Conservation (phyloP, 2,113 vertebrate species). For the Copsychus sechellarum region DNA sequence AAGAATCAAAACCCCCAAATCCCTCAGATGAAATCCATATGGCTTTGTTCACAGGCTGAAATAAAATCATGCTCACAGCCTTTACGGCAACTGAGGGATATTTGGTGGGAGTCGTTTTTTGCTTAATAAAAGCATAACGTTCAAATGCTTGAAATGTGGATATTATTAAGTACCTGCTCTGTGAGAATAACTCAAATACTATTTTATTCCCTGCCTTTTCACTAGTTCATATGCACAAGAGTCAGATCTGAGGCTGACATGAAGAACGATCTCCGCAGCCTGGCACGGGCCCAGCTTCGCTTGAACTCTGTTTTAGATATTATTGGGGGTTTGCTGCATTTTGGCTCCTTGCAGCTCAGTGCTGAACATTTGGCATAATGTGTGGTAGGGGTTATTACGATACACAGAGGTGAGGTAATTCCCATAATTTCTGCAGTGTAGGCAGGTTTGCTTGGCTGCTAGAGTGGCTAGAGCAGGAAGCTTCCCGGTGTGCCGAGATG, state of each 20-base stretch:
- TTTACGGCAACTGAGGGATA: slow-evolving; percentile 68
- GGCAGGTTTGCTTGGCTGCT: slow-evolving; percentile 59
- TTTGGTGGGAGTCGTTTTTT: slow-evolving; percentile 56
- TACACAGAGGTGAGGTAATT: slow-evolving; percentile 74
- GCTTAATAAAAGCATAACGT: slow-evolving; percentile 46
- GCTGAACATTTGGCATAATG: slow-evolving; percentile 67
- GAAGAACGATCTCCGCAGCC: slow-evolving; percentile 47
- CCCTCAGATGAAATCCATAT: slow-evolving; percentile 69
- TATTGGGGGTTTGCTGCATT: slow-evolving; percentile 47
- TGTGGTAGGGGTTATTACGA: slow-evolving; percentile 65
- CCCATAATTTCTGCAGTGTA: slow-evolving; percentile 64
- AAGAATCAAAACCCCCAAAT: slow-evolving; percentile 65
- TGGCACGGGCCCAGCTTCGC: slow-evolving; percentile 44
- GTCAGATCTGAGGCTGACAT: slow-evolving; percentile 53
- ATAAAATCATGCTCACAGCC: slow-evolving; percentile 59
- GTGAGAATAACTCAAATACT: slow-evolving; percentile 48
- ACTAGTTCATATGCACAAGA: slow-evolving; percentile 45
- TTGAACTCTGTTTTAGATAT: slow-evolving; percentile 69
- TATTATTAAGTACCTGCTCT: slow-evolving; percentile 69
- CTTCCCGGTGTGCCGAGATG: slow-evolving; percentile 41
- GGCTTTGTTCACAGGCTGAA: slow-evolving; percentile 67
- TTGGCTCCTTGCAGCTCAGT: slow-evolving; percentile 35
- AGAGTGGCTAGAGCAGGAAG: slow-evolving; percentile 47
- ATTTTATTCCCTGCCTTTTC: slow-evolving; percentile 52
- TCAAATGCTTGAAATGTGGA: slow-evolving; percentile 63